A percentile compares a stretch with the other conserved stretches of the same genome.
Conservation (phyloP, 2,888 invertebrate genomes). For the Pachliopta kotzebuea region DNA sequence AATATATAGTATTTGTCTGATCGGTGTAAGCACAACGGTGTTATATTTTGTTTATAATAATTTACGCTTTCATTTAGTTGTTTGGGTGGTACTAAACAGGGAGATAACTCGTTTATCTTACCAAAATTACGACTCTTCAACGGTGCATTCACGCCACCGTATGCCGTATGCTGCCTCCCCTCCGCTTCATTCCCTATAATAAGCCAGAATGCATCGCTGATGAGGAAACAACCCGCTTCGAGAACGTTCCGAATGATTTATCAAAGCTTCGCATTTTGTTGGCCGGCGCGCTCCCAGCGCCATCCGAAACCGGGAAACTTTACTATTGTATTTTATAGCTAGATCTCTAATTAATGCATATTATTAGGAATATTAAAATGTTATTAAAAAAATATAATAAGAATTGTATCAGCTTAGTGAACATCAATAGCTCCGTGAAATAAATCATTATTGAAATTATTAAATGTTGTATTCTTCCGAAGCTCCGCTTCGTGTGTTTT, state of each 20-base stretch:
- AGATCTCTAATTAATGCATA: constrained; percentile 80
- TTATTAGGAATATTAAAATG: constrained; percentile 78
- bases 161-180: constrained; percentile 6
- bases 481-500: constrained; percentile 17
- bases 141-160: constrained; percentile 30
- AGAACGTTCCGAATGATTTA: constrained; percentile 42
- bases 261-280: constrained; percentile 43
- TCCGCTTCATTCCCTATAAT: constrained; percentile 2
- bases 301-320: constrained; percentile 55
- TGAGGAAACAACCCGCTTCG: constrained; percentile 37
- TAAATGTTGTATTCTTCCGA: constrained; percentile 71
- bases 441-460: constrained; percentile 79
- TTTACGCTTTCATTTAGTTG: constrained; percentile 61
- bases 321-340: constrained; percentile 79
- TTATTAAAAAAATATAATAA: constrained; percentile 76
- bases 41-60: constrained; percentile 52
- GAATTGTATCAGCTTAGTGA: constrained; percentile 80
- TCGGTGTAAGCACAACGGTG: constrained; percentile 69
- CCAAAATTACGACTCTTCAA: constrained; percentile 34
- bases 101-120: constrained; percentile 43
- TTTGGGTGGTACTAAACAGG: constrained; percentile 68
- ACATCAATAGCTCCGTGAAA: constrained; percentile 80
- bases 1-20: constrained; percentile 58
- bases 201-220: constrained; percentile 14
- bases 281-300: constrained; percentile 46